A percentile compares a stretch with the other conserved stretches of the same genome.
These are phyloP conservation scores for Podocnemis expansa DNA, from an alignment of 2,113 vertebrate species.

Conservation along the genomic window DNA sequence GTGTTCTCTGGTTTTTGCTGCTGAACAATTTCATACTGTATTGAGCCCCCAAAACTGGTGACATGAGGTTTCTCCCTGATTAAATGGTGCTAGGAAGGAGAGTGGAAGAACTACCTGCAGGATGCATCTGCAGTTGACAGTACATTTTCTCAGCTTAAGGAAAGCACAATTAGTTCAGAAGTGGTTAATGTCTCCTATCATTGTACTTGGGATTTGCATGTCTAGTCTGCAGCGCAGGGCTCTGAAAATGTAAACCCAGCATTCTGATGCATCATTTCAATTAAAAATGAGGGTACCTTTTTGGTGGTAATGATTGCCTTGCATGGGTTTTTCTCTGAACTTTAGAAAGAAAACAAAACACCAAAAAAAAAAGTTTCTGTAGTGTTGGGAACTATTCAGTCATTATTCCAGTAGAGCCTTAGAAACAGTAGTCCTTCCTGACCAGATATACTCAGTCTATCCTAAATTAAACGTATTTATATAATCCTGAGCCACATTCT, in stretches of 20 bases:
- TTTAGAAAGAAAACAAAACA: accelerated
- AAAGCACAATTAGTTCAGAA: neutral
- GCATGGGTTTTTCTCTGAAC: neutral
- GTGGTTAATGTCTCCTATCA: neutral
- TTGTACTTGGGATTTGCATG: neutral
- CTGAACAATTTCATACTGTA: neutral
- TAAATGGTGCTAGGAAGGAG: neutral
- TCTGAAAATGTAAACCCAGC: neutral
- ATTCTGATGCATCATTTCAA: neutral
- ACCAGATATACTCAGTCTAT: neutral
- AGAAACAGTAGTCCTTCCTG: neutral
- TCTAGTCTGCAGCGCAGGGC: neutral
- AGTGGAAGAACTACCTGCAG: neutral
- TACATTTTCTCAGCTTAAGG: neutral
- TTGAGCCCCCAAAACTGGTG: neutral
- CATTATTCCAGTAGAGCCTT: neutral
- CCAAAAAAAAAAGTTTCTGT: neutral
- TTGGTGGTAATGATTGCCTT: neutral
- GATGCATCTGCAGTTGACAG: neutral
- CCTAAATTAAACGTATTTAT: neutral
- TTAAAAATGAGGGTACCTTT: neutral
- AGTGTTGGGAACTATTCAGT: neutral
- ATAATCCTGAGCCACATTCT: neutral
- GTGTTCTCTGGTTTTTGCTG: neutral
- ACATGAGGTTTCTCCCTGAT: neutral